Evolutionary conservation across 2,797 vertebrate genomes (phyloP).

Genomic region (Austrolebias charrua): DNA sequence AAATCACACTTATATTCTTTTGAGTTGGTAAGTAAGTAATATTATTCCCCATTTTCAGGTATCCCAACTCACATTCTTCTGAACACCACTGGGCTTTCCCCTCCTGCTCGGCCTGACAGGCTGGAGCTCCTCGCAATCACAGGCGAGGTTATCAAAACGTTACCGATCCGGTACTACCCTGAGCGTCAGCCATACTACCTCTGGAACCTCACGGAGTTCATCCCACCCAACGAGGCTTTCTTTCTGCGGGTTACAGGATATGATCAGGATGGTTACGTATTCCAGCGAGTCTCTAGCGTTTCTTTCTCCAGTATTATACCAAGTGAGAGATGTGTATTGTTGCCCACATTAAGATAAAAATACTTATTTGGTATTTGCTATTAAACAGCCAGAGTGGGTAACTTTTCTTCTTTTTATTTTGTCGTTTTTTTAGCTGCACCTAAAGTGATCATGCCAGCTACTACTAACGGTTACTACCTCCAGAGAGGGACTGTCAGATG

Average conservation of each 20-base stretch:
- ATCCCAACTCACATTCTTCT: slow-evolving; percentile 93
- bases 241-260: slow-evolving; percentile 92
- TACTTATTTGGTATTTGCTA: not conserved
- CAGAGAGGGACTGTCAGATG: slow-evolving; percentile 86
- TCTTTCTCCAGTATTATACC: slow-evolving; percentile 92
- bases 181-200: slow-evolving; percentile 86
- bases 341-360: not conserved
- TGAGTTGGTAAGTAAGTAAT: not conserved
- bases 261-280: slow-evolving; percentile 87
- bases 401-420: slow-evolving; percentile 5
- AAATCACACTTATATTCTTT: slow-evolving; percentile 11
- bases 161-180: slow-evolving; percentile 90
- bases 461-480: slow-evolving; percentile 91
- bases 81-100: slow-evolving; percentile 89
- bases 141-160: slow-evolving; percentile 85
- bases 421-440: slow-evolving; percentile 82
- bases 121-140: slow-evolving; percentile 89
- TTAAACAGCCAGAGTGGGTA: not conserved
- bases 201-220: slow-evolving; percentile 96
- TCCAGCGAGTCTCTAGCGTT: slow-evolving; percentile 96
- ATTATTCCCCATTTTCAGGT: slow-evolving; percentile 74
- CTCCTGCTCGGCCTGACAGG: slow-evolving; percentile 87
- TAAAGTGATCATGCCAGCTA: slow-evolving; percentile 87
- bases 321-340: slow-evolving; percentile 75
- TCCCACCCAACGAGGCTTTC: slow-evolving; percentile 92